Base-by-base conservation (phyloP, 2,888 invertebrate species). In the Eucriotettix oculatus region DNA sequence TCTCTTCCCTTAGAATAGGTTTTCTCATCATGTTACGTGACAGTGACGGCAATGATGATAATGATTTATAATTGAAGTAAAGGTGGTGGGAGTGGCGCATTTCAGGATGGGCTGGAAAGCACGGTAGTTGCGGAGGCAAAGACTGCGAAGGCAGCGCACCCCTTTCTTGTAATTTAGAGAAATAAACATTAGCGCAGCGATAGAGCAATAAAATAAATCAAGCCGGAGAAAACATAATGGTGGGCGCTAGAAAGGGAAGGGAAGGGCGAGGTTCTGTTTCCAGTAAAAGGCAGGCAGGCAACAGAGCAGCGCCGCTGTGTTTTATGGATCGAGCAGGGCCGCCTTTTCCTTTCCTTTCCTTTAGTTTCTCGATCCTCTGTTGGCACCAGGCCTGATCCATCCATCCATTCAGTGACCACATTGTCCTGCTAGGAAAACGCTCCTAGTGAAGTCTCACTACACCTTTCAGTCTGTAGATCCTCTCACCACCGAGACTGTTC, bases 131-230 rank as follows among this genome's bases (percentile, higher is more conserved):
- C 16, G 29, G 53, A 16, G 48, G 59, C 44, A 53, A 53, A 43
- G 57, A 41, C 48, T 52, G 48, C 16, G 40, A 56, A 16, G 40
- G 17, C 53, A 58, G 42, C 56, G 71, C 72, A 76, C 76, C 76
- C 76, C 75, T 76, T 76, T 76, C 76, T 76, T 77, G 76, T 77
- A 77, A 76, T 77, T 77, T 76, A 76, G 72, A 74, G 76, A 76
- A 76, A 76, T 77, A 77, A 77, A 77, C 76, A 76, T 76, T 75
- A 77, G 75, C 76, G 76, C 75, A 76, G 75, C 76, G 76, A 75
- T 62, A 75, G 74, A 74, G 76, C 75, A 76, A 77, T 77, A 77
- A 77, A 76, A 77, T 77, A 77, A 77, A 77, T 77, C 76, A 77
- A 75, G 72, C 70, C 68, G 71, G 61, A 57, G 61, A 62, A 62